These are phyloP conservation scores for Mycetomoellerius zeteki DNA, from an alignment of 1,140 invertebrate genomes.

Conservation along the genomic window DNA sequence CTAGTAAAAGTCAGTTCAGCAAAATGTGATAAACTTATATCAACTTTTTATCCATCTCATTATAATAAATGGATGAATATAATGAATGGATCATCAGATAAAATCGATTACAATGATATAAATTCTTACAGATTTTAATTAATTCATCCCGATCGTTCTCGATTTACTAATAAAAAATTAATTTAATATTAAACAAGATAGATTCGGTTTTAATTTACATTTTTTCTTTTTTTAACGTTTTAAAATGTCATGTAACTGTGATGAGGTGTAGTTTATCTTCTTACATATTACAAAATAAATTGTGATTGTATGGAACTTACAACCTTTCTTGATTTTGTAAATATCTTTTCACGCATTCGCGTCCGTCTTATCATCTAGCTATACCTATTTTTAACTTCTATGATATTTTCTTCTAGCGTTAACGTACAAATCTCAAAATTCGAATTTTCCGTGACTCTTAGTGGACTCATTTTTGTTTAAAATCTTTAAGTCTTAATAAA, in stretches of 20 bases:
- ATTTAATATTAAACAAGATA: not conserved
- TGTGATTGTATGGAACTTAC: not conserved
- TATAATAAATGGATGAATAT: not conserved
- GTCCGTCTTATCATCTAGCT: not conserved
- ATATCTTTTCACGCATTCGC: not conserved
- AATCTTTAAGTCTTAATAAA: not conserved
- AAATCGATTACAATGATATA: not conserved
- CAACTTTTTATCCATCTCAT: not conserved
- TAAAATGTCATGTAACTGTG: not conserved
- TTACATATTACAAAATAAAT: not conserved
- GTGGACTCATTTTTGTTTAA: not conserved
- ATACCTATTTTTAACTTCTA: not conserved
- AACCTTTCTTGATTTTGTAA: not conserved
- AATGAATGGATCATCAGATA: not conserved
- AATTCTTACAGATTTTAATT: not conserved
- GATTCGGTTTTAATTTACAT: not conserved
- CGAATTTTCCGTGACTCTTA: not conserved
- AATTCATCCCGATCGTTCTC: not conserved
- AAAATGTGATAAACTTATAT: not conserved
- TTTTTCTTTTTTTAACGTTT: not conserved
- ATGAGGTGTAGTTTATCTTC: too few species aligned
- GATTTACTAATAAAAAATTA: constrained; percentile 5
- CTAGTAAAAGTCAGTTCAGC: not conserved
- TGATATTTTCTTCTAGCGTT: not conserved
- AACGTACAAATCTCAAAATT: not conserved